Evolutionary conservation across 2,113 vertebrate genomes (phyloP).

Genomic region (Polypterus bichir): DNA sequence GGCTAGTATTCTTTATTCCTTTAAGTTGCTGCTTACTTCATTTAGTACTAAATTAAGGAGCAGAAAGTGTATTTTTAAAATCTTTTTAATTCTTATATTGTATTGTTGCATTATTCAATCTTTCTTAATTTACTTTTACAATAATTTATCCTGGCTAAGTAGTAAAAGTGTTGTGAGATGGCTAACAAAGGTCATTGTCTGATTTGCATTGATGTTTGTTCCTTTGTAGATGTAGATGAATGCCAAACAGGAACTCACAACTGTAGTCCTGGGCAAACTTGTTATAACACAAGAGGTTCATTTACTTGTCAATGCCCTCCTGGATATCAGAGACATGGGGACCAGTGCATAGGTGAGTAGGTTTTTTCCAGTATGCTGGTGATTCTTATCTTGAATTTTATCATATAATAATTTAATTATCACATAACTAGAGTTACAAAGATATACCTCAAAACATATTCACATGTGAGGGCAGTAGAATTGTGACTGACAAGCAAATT

Average conservation of each 20-base stretch:
- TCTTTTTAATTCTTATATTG: background rate
- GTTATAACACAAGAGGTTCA: constrained; percentile 80
- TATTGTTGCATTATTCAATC: constrained; percentile 26
- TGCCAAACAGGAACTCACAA: constrained; percentile 68
- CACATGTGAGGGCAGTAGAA: too few relatives aligned
- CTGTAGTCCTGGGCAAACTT: constrained; percentile 72
- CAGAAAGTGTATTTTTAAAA: too few relatives aligned
- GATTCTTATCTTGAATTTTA: too few relatives aligned
- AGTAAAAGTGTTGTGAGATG: background rate
- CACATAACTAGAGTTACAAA: too few relatives aligned
- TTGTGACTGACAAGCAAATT: too few relatives aligned
- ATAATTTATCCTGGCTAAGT: background rate
- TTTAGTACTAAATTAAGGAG: too few relatives aligned
- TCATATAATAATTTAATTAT: too few relatives aligned
- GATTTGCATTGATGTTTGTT: constrained; percentile 11
- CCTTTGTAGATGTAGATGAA: constrained; percentile 75
- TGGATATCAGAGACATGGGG: constrained; percentile 76
- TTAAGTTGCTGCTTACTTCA: too few relatives aligned
- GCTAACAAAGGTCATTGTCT: constrained; percentile 6
- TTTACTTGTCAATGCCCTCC: constrained; percentile 73
- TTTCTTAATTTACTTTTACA: constrained; percentile 23
- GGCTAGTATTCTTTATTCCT: too few relatives aligned
- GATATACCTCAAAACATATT: too few relatives aligned
- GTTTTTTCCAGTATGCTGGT: background rate
- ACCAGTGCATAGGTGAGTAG: constrained; percentile 77